These are phyloP conservation scores for Phataginus tetradactyla DNA, from an alignment of 2,797 vertebrate species.

Conservation along the genomic window DNA sequence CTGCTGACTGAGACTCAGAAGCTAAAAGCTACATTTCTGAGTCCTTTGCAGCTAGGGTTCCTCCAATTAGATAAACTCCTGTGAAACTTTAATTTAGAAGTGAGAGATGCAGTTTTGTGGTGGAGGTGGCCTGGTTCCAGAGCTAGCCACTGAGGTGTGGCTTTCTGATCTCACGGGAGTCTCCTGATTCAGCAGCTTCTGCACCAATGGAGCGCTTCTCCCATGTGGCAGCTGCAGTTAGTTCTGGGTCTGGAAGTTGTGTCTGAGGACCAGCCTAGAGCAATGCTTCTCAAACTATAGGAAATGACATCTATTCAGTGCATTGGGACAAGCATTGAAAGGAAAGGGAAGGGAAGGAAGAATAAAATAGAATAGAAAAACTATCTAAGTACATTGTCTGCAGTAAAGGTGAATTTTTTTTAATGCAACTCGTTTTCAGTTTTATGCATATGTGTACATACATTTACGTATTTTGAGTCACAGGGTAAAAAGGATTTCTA, in stretches of 20 bases:
- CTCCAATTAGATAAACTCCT: neutral
- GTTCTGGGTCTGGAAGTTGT: neutral
- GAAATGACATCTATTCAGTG: neutral
- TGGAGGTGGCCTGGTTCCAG: neutral
- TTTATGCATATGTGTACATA: neutral
- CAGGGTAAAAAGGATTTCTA: neutral
- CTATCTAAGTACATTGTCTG: neutral
- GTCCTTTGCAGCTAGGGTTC: neutral
- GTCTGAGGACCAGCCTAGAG: neutral
- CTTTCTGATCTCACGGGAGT: neutral
- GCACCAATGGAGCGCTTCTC: neutral
- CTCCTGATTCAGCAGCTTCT: neutral
- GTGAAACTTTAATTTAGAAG: neutral
- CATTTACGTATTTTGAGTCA: conserved; percentile 34
- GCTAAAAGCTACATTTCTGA: neutral
- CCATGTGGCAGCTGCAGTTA: neutral
- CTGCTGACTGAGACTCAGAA: neutral
- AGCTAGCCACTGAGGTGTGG: neutral
- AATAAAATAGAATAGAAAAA: neutral
- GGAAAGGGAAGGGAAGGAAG: neutral
- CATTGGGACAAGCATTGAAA: neutral
- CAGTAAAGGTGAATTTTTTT: neutral
- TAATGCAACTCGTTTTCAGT: neutral
- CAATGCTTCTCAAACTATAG: neutral
- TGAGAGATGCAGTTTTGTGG: neutral